These are phyloP conservation scores for Tipula helvola DNA, from an alignment of 2,888 invertebrate species.

Conservation along the genomic window DNA sequence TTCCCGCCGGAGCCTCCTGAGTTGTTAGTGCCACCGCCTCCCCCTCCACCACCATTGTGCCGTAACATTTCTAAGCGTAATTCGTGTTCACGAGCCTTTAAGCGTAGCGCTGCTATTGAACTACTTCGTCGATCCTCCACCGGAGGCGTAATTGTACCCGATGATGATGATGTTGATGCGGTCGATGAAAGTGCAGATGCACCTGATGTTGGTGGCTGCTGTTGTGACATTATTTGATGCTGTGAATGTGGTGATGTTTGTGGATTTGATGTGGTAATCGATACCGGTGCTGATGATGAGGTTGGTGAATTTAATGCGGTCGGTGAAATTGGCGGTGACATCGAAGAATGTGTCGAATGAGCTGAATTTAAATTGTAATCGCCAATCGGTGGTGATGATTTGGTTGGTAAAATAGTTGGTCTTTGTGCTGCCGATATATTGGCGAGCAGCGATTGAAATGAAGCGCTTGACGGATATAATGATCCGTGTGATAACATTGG, in stretches of 20 bases:
- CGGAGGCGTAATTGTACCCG: constrained; percentile 35
- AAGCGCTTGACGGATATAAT: constrained; percentile 44
- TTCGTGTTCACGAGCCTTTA: constrained; percentile 85
- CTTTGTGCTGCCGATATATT: constrained; percentile 56
- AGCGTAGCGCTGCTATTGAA: constrained; percentile 73
- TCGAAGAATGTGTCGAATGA: constrained; percentile 25
- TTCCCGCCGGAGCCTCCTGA: neutral
- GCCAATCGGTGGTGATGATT: constrained; percentile 20
- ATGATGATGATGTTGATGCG: neutral
- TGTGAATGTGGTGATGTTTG: constrained; percentile 7
- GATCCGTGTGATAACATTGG: constrained; percentile 49
- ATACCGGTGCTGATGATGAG: neutral
- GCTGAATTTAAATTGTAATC: constrained; percentile 16
- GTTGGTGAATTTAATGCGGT: constrained; percentile 20
- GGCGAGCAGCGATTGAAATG: constrained; percentile 76
- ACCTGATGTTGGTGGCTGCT: neutral
- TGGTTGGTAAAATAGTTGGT: constrained; percentile 23
- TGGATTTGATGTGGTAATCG: neutral
- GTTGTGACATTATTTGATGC: neutral
- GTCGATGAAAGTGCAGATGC: constrained; percentile 30
- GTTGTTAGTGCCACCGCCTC: neutral
- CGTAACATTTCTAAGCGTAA: constrained; percentile 69
- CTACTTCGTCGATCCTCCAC: constrained; percentile 74
- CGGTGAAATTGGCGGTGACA: constrained; percentile 42
- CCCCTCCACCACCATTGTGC: constrained; percentile 46